These are phyloP conservation scores for Phrynocephalus forsythii DNA, from an alignment of 2,797 vertebrate genomes.

Conservation along the genomic window DNA sequence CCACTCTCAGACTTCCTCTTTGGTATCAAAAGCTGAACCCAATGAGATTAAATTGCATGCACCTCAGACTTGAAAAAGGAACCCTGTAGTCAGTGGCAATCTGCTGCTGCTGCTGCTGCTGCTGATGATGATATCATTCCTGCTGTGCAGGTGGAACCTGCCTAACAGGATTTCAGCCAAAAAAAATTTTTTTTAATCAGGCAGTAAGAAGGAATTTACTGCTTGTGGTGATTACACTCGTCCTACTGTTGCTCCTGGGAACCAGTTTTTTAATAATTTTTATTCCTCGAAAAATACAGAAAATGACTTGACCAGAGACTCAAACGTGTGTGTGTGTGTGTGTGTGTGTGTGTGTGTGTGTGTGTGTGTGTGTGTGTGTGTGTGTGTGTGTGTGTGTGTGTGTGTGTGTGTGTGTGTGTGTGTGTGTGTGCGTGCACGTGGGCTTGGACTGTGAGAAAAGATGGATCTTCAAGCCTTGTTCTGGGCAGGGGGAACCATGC, in stretches of 20 bases:
- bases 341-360: too few species aligned
- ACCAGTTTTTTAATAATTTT: neutral
- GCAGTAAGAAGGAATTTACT: neutral
- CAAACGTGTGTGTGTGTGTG: neutral
- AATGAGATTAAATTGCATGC: too few species aligned
- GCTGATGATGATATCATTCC: too few species aligned
- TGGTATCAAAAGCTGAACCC: too few species aligned
- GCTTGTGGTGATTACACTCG: neutral
- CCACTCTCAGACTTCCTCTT: too few species aligned
- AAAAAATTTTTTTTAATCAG: neutral
- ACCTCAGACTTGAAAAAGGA: too few species aligned
- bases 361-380: too few species aligned
- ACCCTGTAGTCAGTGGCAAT: too few species aligned
- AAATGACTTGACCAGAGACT: neutral
- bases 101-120: too few species aligned
- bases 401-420: too few species aligned
- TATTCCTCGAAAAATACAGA: neutral
- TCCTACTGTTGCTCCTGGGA: neutral
- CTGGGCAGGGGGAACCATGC: neutral
- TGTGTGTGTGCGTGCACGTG: neutral
- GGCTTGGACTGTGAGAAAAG: neutral
- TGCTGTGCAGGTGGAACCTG: too few species aligned
- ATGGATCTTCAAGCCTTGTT: neutral
- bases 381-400: neutral
- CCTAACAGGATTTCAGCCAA: too few species aligned